Conservation (phyloP, 2,888 invertebrate genomes). For the Neelides folsomi region DNA sequence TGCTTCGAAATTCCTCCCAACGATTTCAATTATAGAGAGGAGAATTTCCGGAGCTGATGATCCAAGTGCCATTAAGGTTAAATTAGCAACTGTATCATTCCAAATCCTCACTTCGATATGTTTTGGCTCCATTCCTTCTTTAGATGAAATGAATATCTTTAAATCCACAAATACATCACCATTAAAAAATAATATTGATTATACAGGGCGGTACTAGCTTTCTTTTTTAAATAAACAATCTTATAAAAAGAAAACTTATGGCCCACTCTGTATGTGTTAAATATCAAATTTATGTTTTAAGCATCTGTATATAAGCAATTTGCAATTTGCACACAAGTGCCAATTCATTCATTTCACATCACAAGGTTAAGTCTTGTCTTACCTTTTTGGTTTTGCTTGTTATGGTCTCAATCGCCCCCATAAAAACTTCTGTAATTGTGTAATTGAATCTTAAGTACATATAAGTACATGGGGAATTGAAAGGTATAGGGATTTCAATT, state of each 20-base stretch:
- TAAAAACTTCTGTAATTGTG: constrained; percentile 37
- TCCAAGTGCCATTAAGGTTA: constrained; percentile 46
- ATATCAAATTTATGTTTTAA: too few species aligned
- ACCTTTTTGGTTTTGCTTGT: constrained; percentile 41
- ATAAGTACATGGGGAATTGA: too few species aligned
- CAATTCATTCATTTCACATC: neutral
- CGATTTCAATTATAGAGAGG: constrained; percentile 42
- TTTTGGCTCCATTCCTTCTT: constrained; percentile 37
- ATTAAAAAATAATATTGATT: too few species aligned
- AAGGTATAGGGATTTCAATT: too few species aligned
- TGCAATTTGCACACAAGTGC: neutral
- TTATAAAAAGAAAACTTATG: too few species aligned
- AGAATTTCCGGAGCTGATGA: constrained; percentile 46
- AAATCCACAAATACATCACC: neutral
- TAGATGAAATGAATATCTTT: neutral
- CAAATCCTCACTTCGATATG: constrained; percentile 40
- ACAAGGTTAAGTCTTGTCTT: neutral
- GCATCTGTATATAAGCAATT: too few species aligned
- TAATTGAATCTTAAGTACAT: too few species aligned
- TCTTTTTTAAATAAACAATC: too few species aligned
- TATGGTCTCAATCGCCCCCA: constrained; percentile 46
- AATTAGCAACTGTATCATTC: constrained; percentile 46
- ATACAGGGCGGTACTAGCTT: too few species aligned
- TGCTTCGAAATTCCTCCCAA: constrained; percentile 37
- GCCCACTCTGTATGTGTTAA: too few species aligned